phyloP scores from a whole-genome alignment of 2,113 vertebrate species.

The Salminus brasiliensis region DNA sequence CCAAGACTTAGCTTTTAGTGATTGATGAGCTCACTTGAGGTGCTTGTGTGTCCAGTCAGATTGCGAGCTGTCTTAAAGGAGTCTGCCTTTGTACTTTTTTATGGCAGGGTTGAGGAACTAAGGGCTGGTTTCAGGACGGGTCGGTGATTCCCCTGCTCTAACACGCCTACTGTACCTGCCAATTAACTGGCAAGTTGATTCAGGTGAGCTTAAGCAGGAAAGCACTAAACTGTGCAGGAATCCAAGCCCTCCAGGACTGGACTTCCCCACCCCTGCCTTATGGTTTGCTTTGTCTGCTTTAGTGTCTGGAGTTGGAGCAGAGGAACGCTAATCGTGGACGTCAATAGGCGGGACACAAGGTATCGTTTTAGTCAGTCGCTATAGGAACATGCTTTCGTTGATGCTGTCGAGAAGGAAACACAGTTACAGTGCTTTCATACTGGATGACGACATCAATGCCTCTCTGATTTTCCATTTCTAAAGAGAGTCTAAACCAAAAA shows the following conservation, averaged over 20 bases:
- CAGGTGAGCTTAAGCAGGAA: too few relatives aligned
- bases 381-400: neutral
- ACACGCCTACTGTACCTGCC: too few relatives aligned
- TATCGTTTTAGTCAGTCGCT: neutral
- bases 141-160: too few relatives aligned
- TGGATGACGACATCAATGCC: neutral
- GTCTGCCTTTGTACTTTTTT: neutral
- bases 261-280: too few relatives aligned
- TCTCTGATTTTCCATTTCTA: slow-evolving; percentile 18
- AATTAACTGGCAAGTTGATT: too few relatives aligned
- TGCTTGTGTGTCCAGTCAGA: slow-evolving; percentile 1
- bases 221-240: too few relatives aligned
- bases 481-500: slow-evolving; percentile 55
- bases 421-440: neutral
- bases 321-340: neutral
- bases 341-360: neutral
- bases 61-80: neutral
- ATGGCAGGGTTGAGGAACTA: too few relatives aligned
- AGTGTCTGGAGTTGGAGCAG: slow-evolving; percentile 6
- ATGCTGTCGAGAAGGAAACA: neutral
- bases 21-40: slow-evolving; percentile 6
- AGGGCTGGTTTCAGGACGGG: too few relatives aligned
- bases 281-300: neutral
- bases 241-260: too few relatives aligned
- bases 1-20: slow-evolving; percentile 12